Conservation (phyloP, 2,797 vertebrate species). For the Centropyge bicolor region DNA sequence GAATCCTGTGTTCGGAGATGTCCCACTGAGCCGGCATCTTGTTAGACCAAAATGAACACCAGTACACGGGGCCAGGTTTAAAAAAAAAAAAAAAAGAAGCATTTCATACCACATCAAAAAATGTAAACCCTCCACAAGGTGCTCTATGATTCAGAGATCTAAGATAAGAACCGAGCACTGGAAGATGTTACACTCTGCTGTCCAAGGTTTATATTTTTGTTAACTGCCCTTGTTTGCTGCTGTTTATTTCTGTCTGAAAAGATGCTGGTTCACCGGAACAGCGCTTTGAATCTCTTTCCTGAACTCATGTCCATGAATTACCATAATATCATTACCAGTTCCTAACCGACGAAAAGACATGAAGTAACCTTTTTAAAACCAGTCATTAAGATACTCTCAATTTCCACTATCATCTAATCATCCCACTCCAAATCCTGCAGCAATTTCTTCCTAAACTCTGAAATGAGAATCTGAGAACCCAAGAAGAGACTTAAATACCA, state of each 20-base stretch:
- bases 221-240: conserved; percentile 25
- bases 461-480: conserved; percentile 25
- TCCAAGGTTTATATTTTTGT: conserved; percentile 44
- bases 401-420: conserved; percentile 15
- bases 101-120: conserved; percentile 35
- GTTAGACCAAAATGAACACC: conserved; percentile 42
- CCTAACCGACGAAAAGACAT: conserved; percentile 21
- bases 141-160: conserved; percentile 35
- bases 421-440: conserved; percentile 8
- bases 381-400: conserved; percentile 26
- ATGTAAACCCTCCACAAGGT: conserved; percentile 22
- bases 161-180: conserved; percentile 14
- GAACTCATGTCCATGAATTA: conserved; percentile 28
- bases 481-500: neutral
- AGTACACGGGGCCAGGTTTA: conserved; percentile 2
- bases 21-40: conserved; percentile 35
- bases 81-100: neutral
- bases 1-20: conserved; percentile 37
- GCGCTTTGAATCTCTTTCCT: conserved; percentile 25
- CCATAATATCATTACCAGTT: conserved; percentile 3
- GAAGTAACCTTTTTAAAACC: conserved; percentile 37
- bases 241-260: conserved; percentile 41
- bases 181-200: conserved; percentile 24
- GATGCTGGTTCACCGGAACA: conserved; percentile 23
- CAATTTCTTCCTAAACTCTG: neutral